Conservation (phyloP, 2,888 invertebrate genomes). For the Lycocerus yunnanus region DNA sequence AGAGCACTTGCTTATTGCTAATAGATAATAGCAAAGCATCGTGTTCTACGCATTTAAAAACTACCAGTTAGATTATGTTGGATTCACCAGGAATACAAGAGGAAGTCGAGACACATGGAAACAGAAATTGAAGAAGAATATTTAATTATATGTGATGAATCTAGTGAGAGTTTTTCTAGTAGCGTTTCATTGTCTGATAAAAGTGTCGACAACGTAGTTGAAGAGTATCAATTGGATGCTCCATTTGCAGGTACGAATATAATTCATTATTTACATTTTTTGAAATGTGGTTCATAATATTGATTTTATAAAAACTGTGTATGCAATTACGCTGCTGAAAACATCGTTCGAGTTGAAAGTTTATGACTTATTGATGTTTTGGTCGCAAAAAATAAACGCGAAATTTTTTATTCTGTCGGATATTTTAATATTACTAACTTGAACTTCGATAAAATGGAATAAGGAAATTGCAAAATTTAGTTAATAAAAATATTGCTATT, state of each 20-base stretch:
- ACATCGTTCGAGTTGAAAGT: not conserved
- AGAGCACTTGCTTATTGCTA: constrained; percentile 29
- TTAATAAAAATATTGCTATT: no score
- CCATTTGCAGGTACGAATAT: constrained; percentile 79
- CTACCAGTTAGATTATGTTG: constrained; percentile 33
- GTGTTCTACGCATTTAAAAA: constrained; percentile 24
- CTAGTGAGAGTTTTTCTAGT: constrained; percentile 75
- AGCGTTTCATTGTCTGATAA: constrained; percentile 73
- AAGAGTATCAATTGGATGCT: constrained; percentile 83
- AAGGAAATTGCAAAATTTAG: not conserved
- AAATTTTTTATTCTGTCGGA: not conserved
- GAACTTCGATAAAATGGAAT: not conserved
- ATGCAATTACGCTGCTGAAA: not conserved
- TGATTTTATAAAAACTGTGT: not conserved
- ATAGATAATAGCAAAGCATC: constrained; percentile 26
- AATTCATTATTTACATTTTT: not conserved
- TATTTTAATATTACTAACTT: not conserved
- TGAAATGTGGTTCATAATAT: not conserved
- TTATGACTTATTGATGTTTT: not conserved
- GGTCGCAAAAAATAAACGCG: not conserved
- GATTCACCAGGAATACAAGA: constrained; percentile 78
- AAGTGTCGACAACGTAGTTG: constrained; percentile 82
- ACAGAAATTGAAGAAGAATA: constrained; percentile 72
- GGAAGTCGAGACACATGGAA: constrained; percentile 83
- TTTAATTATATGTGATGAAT: constrained; percentile 62